Percentiles rank a stretch among this genome's conserved stretches.
These are phyloP conservation scores for Oreotragus oreotragus DNA, from an alignment of 2,113 vertebrate genomes.

Conservation along the genomic window DNA sequence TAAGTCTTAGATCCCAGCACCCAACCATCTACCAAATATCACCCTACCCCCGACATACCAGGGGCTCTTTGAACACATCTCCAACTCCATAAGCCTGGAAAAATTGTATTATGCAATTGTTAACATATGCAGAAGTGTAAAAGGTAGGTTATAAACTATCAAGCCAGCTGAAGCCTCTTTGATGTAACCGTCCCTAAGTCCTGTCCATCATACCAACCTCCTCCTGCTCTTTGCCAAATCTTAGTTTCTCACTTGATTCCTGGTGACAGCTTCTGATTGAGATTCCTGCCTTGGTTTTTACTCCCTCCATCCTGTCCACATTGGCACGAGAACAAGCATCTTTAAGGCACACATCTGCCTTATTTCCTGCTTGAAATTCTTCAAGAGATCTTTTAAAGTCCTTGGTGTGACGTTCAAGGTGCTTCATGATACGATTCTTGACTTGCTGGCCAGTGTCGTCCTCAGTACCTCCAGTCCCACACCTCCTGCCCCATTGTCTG, in stretches of 20 bases:
- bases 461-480: neutral
- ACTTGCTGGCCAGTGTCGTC: accelerated
- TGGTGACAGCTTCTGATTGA: accelerated
- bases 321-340: accelerated
- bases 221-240: accelerated
- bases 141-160: accelerated
- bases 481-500: accelerated
- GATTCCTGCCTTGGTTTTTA: neutral
- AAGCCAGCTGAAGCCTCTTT: neutral
- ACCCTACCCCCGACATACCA: too few species aligned
- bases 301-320: accelerated
- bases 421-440: neutral
- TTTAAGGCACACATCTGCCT: neutral
- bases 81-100: neutral
- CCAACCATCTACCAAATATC: too few species aligned
- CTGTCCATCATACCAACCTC: accelerated
- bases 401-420: neutral
- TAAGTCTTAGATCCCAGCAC: neutral
- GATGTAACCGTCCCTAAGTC: neutral
- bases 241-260: accelerated
- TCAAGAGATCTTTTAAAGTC: neutral
- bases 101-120: neutral
- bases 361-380: neutral
- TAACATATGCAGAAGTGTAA: neutral
- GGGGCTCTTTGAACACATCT: neutral